phyloP scores from a whole-genome alignment of 2,113 vertebrate species.

The Onychorhynchus coronatus region DNA sequence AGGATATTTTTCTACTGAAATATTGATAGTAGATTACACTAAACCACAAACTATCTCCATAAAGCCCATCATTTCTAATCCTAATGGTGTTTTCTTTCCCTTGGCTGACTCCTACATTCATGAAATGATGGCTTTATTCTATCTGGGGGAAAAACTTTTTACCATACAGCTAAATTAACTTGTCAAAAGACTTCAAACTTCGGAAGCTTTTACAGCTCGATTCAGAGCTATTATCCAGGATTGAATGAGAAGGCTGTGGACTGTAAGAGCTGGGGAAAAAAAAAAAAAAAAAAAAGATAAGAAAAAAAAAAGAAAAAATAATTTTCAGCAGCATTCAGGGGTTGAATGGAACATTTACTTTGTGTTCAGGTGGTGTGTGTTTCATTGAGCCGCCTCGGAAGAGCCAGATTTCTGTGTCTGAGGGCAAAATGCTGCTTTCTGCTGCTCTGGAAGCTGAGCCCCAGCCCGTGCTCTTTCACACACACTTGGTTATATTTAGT shows the following conservation, averaged over 20 bases:
- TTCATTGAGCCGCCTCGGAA: constrained; percentile 57
- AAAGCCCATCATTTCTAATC: constrained; percentile 70
- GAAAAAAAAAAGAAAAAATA: constrained; percentile 67
- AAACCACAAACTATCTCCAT: constrained; percentile 74
- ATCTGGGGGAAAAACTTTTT: constrained; percentile 77
- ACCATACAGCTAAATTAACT: constrained; percentile 80
- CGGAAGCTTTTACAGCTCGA: constrained; percentile 79
- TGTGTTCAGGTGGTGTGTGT: constrained; percentile 65
- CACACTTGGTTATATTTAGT: constrained; percentile 4
- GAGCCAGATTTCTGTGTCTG: constrained; percentile 8
- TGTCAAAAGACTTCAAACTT: constrained; percentile 82
- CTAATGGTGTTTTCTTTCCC: constrained; percentile 78
- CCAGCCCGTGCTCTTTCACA: not conserved
- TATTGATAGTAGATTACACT: constrained; percentile 76
- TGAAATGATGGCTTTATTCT: constrained; percentile 75
- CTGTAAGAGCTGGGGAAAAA: constrained; percentile 72
- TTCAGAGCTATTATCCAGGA: constrained; percentile 77
- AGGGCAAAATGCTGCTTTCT: not conserved
- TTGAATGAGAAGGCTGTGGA: constrained; percentile 74
- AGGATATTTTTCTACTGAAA: constrained; percentile 72
- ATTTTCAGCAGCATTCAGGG: constrained; percentile 55
- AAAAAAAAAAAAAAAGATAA: constrained; percentile 65
- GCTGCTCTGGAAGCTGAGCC: not conserved
- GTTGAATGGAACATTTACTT: constrained; percentile 62
- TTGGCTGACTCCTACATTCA: constrained; percentile 65